Evolutionary conservation across 2,797 vertebrate genomes (phyloP).

Genomic region (Brotula barbata): DNA sequence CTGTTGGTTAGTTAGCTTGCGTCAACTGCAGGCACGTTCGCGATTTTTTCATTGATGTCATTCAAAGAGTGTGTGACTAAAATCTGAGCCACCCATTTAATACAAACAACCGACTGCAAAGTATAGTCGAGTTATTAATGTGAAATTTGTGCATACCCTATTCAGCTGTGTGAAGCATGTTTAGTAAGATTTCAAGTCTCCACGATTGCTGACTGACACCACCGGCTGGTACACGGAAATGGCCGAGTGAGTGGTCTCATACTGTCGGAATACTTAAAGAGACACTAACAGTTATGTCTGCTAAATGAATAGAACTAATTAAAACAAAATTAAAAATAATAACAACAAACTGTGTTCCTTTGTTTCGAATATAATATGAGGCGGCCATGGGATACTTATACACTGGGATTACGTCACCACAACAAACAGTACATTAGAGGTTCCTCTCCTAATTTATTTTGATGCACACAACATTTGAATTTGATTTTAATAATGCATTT

Average conservation of each 20-base stretch:
- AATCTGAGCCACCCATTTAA: background rate
- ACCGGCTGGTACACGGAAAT: constrained; percentile 77
- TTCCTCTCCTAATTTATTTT: no score
- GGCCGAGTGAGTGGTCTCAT: constrained; percentile 41
- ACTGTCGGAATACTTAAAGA: constrained; percentile 69
- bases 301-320: no score
- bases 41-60: constrained; percentile 6
- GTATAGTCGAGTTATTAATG: background rate
- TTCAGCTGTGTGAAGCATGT: constrained; percentile 45
- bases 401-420: no score
- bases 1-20: background rate
- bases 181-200: constrained; percentile 62
- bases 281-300: constrained; percentile 48
- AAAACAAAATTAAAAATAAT: no score
- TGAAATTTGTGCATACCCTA: constrained; percentile 69
- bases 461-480: no score
- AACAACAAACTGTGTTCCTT: no score
- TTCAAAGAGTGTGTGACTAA: background rate
- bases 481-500: no score
- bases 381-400: no score
- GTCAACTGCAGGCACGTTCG: constrained; percentile 34
- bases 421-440: no score
- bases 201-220: constrained; percentile 79
- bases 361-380: no score
- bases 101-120: background rate